Percentiles rank a stretch among this genome's conserved stretches.
phyloP scores from a whole-genome alignment of 2,797 vertebrate species.

The Rhinella marina region DNA sequence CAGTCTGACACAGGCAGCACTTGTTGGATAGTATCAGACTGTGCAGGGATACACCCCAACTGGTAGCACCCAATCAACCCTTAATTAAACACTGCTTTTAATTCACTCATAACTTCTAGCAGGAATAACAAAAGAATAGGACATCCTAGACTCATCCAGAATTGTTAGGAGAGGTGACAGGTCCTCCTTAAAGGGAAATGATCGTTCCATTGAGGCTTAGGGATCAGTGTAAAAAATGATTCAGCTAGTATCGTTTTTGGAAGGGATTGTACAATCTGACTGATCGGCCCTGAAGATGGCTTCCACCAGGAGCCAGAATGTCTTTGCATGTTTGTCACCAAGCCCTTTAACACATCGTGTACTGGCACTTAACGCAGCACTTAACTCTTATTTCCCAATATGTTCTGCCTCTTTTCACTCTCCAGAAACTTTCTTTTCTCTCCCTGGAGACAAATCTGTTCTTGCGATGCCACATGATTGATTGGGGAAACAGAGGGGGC shows the following conservation, averaged over 20 bases:
- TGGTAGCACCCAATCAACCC: no score
- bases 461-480: conserved; percentile 74
- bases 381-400: conserved; percentile 28
- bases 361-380: conserved; percentile 19
- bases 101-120: no score
- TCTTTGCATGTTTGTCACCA: conserved; percentile 6
- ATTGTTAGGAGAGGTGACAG: no score
- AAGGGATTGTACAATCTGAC: background rate
- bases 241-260: background rate
- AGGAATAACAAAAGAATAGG: no score
- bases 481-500: conserved; percentile 79
- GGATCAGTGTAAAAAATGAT: no score
- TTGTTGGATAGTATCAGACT: no score
- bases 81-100: no score
- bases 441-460: conserved; percentile 70
- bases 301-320: background rate
- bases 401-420: conserved; percentile 2
- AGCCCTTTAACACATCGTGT: conserved; percentile 24
- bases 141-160: no score
- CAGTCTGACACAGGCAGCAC: no score
- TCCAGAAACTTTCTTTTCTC: conserved; percentile 53
- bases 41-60: no score
- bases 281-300: background rate
- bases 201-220: no score
- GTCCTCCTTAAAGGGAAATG: no score